Conservation (phyloP, 2,888 invertebrate genomes). For the Caenorhabditis zanzibari region DNA sequence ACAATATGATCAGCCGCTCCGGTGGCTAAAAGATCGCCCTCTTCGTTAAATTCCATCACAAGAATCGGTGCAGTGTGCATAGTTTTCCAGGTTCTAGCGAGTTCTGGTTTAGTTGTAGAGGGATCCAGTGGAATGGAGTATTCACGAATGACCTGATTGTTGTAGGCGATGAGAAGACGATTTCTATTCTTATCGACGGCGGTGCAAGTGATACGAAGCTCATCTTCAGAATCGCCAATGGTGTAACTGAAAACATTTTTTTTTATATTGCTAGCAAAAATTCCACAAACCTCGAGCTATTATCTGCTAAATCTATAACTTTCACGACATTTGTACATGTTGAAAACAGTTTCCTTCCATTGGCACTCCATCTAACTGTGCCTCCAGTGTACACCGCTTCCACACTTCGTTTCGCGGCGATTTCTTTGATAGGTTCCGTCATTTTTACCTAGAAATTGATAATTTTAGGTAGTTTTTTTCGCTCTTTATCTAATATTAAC, state of each 20-base stretch:
- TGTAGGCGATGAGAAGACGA: slow-evolving; percentile 77
- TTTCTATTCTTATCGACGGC: slow-evolving; percentile 70
- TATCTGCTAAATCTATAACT: slow-evolving; percentile 75
- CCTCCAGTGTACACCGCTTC: slow-evolving; percentile 79
- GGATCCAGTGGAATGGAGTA: slow-evolving; percentile 61
- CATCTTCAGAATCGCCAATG: slow-evolving; percentile 77
- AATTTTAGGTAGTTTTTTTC: not conserved
- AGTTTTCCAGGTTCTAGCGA: slow-evolving; percentile 74
- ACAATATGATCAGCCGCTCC: slow-evolving; percentile 74
- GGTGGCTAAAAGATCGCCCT: slow-evolving; percentile 68
- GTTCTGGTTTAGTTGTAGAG: slow-evolving; percentile 43
- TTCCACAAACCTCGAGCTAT: slow-evolving; percentile 55
- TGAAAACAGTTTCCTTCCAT: slow-evolving; percentile 77
- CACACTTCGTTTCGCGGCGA: slow-evolving; percentile 64
- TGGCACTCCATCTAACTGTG: slow-evolving; percentile 74
- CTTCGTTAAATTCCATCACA: slow-evolving; percentile 70
- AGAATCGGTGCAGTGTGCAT: slow-evolving; percentile 78
- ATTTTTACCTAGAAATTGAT: slow-evolving; percentile 43
- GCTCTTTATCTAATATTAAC: no score
- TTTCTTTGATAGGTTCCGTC: slow-evolving; percentile 66
- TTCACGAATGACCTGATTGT: slow-evolving; percentile 71
- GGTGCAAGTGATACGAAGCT: slow-evolving; percentile 75
- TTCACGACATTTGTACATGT: slow-evolving; percentile 80
- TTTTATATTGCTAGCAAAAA: not conserved
- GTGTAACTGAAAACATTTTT: slow-evolving; percentile 65